phyloP scores from a whole-genome alignment of 2,113 vertebrate genomes.

The Nesogale talazaci region DNA sequence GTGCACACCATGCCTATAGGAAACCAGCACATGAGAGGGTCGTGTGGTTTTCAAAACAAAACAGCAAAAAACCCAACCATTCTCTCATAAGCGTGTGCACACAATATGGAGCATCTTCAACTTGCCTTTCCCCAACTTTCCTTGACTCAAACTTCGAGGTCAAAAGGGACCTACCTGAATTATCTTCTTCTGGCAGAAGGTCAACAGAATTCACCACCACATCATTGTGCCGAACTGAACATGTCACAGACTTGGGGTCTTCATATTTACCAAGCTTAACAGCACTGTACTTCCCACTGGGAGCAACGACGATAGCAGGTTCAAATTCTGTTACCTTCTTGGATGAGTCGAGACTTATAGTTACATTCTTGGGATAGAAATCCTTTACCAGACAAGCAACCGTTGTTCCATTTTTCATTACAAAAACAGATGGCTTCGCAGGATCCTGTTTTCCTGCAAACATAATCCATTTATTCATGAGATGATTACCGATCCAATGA shows the following conservation, averaged over 20 bases:
- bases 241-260: constrained; percentile 65
- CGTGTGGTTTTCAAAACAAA: neutral
- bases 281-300: constrained; percentile 73
- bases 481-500: neutral
- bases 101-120: neutral
- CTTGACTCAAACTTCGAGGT: neutral
- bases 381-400: constrained; percentile 81
- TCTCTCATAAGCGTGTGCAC: neutral
- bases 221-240: constrained; percentile 63
- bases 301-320: neutral
- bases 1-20: neutral
- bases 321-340: constrained; percentile 8
- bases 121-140: neutral
- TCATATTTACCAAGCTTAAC: constrained; percentile 73
- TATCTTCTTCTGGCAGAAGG: neutral
- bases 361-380: constrained; percentile 71
- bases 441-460: neutral
- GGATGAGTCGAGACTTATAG: constrained; percentile 49
- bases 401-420: constrained; percentile 76
- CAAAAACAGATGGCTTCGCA: constrained; percentile 73
- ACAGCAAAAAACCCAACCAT: no score
- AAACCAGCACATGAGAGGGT: neutral
- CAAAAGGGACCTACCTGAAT: constrained; percentile 51
- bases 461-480: constrained; percentile 52
- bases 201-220: neutral